Evolutionary conservation across 2,797 vertebrate species (phyloP).

Genomic region (Chiloscyllium punctatum): DNA sequence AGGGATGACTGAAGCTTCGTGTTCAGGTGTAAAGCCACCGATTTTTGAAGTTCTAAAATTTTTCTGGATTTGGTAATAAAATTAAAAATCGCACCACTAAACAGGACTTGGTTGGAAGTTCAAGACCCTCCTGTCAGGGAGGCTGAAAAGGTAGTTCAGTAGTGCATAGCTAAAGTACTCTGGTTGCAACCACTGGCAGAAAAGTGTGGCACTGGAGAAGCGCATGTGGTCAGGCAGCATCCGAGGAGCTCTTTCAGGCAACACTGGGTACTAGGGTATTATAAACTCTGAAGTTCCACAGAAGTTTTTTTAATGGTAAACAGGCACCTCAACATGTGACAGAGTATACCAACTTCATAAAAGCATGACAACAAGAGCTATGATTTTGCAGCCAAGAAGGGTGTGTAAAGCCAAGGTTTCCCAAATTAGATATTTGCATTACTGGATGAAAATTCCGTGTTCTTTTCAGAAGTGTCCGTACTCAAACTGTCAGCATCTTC

Average conservation of each 20-base stretch:
- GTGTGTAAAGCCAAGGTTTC: neutral
- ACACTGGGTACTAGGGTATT: neutral
- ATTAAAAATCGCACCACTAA: neutral
- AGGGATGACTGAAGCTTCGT: neutral
- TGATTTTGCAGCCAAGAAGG: neutral
- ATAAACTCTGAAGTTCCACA: neutral
- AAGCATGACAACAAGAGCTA: neutral
- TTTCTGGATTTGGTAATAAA: neutral
- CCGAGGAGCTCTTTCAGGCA: neutral
- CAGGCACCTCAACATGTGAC: neutral
- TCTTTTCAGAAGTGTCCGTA: neutral
- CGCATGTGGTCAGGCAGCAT: no score
- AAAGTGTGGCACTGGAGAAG: no score
- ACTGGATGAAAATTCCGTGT: neutral
- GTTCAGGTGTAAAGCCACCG: neutral
- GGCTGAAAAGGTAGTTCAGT: no score
- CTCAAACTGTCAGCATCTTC: neutral
- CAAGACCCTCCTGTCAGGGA: neutral
- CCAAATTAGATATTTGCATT: neutral
- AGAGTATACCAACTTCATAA: neutral
- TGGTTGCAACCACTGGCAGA: neutral
- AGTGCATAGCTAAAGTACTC: no score
- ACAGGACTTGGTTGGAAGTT: neutral
- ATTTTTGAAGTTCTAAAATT: no score
- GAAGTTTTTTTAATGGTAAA: neutral